phyloP scores from a whole-genome alignment of 37 sponge, comb jelly and placozoan species.

The Halichondria panicea region DNA sequence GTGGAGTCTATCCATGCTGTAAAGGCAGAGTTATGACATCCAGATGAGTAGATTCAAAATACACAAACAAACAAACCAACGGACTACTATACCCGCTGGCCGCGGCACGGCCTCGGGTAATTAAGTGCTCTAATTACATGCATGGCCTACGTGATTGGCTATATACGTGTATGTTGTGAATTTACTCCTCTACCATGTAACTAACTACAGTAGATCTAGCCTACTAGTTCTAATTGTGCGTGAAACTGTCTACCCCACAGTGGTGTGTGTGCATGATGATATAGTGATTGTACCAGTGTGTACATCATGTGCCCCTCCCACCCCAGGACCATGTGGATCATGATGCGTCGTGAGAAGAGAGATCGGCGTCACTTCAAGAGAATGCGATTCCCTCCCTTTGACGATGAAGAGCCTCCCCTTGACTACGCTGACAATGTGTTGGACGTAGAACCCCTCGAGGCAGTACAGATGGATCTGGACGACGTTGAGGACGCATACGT shows the following conservation, averaged over 20 bases:
- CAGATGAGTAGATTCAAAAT: too few species aligned
- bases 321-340: constrained; percentile 98
- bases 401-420: constrained; percentile 98
- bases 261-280: background rate
- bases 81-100: too few species aligned
- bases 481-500: constrained; percentile 92
- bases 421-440: constrained; percentile 98
- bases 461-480: constrained; percentile 99
- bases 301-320: background rate
- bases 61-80: too few species aligned
- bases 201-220: too few species aligned
- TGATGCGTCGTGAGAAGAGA: constrained; percentile 99
- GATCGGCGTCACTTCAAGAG: constrained; percentile 99
- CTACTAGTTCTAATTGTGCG: background rate
- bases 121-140: too few species aligned
- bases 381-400: constrained; percentile 99
- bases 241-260: background rate
- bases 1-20: too few species aligned
- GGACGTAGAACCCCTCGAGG: constrained; percentile 99
- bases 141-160: background rate
- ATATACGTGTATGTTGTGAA: background rate
- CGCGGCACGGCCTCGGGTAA: too few species aligned
- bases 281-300: background rate
- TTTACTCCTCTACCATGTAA: background rate
- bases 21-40: too few species aligned